A percentile compares a stretch with the other conserved stretches of the same genome.
Evolutionary conservation across 2,888 invertebrate genomes (phyloP).

Genomic region (Nymphalis urticae): DNA sequence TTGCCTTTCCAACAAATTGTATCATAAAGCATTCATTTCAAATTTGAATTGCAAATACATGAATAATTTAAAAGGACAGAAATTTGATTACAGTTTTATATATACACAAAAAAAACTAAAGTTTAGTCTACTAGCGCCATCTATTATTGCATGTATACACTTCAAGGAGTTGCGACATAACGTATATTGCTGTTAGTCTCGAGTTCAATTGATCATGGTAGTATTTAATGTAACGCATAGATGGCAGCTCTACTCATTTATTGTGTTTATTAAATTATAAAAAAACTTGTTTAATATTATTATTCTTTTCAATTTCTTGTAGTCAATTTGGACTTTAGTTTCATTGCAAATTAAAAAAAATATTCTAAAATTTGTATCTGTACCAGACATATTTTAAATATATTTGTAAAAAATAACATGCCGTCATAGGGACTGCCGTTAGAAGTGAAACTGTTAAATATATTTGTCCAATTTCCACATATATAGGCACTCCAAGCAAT

Average conservation of each 20-base stretch:
- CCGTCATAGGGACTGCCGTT: too few relatives aligned
- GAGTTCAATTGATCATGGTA: neutral
- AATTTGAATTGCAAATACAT: conserved; percentile 1
- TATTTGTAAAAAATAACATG: too few relatives aligned
- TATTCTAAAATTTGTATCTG: too few relatives aligned
- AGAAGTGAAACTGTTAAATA: too few relatives aligned
- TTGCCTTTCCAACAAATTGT: neutral
- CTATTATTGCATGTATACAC: neutral
- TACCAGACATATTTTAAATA: too few relatives aligned
- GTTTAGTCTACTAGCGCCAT: conserved; percentile 11
- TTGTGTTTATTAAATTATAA: neutral
- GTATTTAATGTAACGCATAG: neutral
- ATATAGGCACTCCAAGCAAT: too few relatives aligned
- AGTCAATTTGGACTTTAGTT: too few relatives aligned
- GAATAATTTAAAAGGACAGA: neutral
- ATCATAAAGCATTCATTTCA: neutral
- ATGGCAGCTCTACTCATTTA: neutral
- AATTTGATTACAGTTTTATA: neutral
- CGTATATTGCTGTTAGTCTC: too few relatives aligned
- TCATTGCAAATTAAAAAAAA: too few relatives aligned
- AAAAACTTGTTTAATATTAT: neutral
- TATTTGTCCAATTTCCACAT: too few relatives aligned
- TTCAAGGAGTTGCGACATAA: neutral
- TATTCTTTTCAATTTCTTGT: neutral
- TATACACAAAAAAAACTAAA: too few relatives aligned